Percentiles rank a stretch among this genome's conserved stretches.
phyloP scores from a whole-genome alignment of 1,140 invertebrate species.

The Temnothorax curvispinosus region DNA sequence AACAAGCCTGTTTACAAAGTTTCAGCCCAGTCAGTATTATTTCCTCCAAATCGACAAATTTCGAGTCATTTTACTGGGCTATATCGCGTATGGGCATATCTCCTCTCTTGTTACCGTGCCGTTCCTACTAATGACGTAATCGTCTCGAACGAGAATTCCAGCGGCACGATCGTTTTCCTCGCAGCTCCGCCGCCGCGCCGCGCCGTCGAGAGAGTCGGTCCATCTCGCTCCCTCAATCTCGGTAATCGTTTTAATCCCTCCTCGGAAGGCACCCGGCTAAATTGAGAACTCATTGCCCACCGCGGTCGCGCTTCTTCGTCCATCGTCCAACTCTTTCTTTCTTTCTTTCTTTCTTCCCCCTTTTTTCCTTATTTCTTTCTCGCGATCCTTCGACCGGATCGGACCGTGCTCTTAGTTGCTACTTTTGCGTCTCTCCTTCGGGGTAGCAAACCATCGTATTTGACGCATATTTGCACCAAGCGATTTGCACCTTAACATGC shows the following conservation, averaged over 20 bases:
- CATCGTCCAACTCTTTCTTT: slow-evolving; percentile 1
- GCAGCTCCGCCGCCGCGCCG: background rate
- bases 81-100: slow-evolving; percentile 29
- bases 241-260: slow-evolving; percentile 74
- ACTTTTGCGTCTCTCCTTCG: slow-evolving; percentile 32
- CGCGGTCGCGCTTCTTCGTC: slow-evolving; percentile 34
- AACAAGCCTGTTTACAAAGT: too few relatives aligned
- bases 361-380: slow-evolving; percentile 14
- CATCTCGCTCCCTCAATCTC: slow-evolving; percentile 66
- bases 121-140: slow-evolving; percentile 73
- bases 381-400: background rate
- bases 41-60: too few relatives aligned
- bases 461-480: background rate
- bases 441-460: slow-evolving; percentile 4
- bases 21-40: too few relatives aligned
- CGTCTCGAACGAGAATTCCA: slow-evolving; percentile 68
- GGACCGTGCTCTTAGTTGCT: background rate
- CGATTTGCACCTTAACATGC: slow-evolving; percentile 9
- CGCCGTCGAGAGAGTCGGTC: slow-evolving; percentile 5
- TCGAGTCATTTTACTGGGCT: too few relatives aligned
- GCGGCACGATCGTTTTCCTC: slow-evolving; percentile 56
- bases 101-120: slow-evolving; percentile 66
- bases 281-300: slow-evolving; percentile 66
- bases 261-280: slow-evolving; percentile 42
- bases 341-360: background rate